Evolutionary conservation across 2,113 vertebrate species (phyloP).

Genomic region (Oreochromis tanganicae): DNA sequence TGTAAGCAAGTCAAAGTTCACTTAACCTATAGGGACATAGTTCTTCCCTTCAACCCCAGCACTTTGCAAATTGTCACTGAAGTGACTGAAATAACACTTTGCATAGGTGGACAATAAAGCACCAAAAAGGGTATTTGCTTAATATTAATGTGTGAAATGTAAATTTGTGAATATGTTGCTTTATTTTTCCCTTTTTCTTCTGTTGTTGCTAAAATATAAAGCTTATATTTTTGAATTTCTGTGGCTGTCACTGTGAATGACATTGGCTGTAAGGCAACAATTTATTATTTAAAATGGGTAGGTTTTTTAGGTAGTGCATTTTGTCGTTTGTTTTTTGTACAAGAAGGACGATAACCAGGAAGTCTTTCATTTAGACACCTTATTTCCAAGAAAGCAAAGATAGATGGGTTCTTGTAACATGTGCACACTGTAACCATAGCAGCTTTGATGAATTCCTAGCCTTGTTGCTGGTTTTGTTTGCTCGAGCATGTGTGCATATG

Average conservation of each 20-base stretch:
- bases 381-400: background rate
- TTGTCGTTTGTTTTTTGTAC: background rate
- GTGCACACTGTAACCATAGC: background rate
- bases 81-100: background rate
- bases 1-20: slow-evolving; percentile 10
- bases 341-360: background rate
- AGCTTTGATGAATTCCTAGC: background rate
- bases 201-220: background rate
- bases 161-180: background rate
- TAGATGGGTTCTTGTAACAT: slow-evolving; percentile 18
- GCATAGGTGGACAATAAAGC: background rate
- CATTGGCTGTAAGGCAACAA: background rate
- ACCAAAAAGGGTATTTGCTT: background rate
- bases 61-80: background rate
- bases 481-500: background rate
- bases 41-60: background rate
- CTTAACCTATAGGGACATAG: background rate
- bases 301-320: background rate
- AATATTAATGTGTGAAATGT: background rate
- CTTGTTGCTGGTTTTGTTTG: background rate
- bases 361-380: background rate
- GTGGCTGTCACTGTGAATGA: background rate
- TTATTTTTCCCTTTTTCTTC: background rate
- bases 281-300: background rate
- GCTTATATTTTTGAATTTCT: background rate